Base-by-base conservation (phyloP, 2,113 vertebrate genomes). In the Noturus placidus region DNA sequence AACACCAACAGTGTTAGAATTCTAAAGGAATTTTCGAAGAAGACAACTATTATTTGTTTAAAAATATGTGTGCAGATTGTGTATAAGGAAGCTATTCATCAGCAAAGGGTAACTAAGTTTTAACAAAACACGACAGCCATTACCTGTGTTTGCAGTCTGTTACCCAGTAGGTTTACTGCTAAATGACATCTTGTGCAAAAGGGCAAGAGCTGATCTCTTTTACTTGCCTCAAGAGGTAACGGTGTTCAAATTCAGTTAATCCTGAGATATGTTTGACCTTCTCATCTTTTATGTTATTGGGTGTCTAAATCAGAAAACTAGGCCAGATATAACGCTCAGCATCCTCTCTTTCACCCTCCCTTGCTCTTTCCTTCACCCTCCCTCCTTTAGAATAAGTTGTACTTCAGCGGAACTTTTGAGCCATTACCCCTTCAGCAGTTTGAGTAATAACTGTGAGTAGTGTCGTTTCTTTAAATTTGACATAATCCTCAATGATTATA, bases 231-330 rank as follows among this genome's bases (percentile, higher is more conserved):
- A 72, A 57, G 59, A 89, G 80, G 86, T 89, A 70, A 86, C n/a
- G 17, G 8, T 59, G 61, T 57, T 86, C 72, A 67, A 65, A 56
- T 87, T 84, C 52, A 56, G 70, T 57, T 59, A 89, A 59, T 70
- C 61, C 13, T 46, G 63, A 35, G 57, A 69, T 72, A 87, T n/a
- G 50, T 78, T 25, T 65, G 86, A 87, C 88, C 86, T 89, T 89
- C 63, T 61, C 82, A 80, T 74, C 65, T 33, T 83, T 65, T 67
- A 46, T 57, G 79, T 25, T 54, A 83, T 33, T 69, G 33, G 78
- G n/a, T 30, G 83, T 83, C 61, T 69, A 87, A 65, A 84, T 79
- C 78, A 63, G 63, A 65, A 89, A 89, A 27, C 81, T 80, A 25
- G 22, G 63, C 25, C 65, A 81, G 35, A 63, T 57, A 38, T 59